Percentiles rank a stretch among this genome's conserved stretches.
phyloP scores from a whole-genome alignment of 2,797 vertebrate species.

The Champsocephalus esox region DNA sequence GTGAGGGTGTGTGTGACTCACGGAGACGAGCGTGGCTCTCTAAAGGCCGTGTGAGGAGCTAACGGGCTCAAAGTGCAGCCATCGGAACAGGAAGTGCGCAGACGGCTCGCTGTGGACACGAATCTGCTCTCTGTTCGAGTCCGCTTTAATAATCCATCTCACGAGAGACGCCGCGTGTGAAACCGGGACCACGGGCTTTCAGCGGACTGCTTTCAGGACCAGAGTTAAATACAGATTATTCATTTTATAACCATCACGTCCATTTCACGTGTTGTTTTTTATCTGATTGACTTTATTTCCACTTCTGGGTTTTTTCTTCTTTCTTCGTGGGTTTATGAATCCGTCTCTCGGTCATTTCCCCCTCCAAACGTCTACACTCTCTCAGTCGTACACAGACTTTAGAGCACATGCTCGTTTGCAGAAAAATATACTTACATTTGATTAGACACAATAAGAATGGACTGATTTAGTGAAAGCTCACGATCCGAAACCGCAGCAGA shows the following conservation, averaged over 20 bases:
- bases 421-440: too few species aligned
- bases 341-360: too few species aligned
- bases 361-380: too few species aligned
- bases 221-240: conserved; percentile 18
- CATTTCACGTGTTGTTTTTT: too few species aligned
- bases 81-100: conserved; percentile 18
- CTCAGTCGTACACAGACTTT: too few species aligned
- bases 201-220: not conserved
- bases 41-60: conserved; percentile 24
- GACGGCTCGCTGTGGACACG: conserved; percentile 27
- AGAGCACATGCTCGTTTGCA: too few species aligned
- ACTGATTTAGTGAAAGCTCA: too few species aligned
- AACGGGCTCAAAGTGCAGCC: conserved; percentile 42
- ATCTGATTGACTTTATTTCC: too few species aligned
- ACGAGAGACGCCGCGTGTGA: conserved; percentile 34
- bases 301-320: too few species aligned
- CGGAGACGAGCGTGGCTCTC: conserved; percentile 70
- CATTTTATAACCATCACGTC: not conserved
- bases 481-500: not conserved
- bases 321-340: too few species aligned
- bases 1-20: conserved; percentile 60
- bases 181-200: conserved; percentile 29
- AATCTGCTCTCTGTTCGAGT: conserved; percentile 49
- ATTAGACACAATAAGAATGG: too few species aligned
- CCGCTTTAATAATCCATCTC: conserved; percentile 67